Base-by-base conservation (phyloP, 1,140 invertebrate genomes). In the Sesamia nonagrioides region DNA sequence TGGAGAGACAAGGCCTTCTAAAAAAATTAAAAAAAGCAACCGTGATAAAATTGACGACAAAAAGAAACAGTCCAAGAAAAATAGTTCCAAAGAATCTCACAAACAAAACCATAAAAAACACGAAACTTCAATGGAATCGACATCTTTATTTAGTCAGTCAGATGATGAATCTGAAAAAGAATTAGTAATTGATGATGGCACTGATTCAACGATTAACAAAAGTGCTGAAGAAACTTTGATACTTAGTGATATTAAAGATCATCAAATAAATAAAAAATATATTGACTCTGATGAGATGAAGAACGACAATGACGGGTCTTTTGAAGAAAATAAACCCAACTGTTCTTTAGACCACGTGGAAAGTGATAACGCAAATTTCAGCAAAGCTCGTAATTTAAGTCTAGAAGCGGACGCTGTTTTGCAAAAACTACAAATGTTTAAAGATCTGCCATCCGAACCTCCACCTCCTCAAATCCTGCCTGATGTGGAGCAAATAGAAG, bases 321-420 rank as follows among this genome's bases (percentile, higher is more conserved):
- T 18, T 21, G 42, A 21, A 3, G 61, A 77, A 40, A 54, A 50
- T 68, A 66, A 77, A 40, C 42, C 40, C 27, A 77, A 56, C 21
- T 9, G 48, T 63, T 72, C 76, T 13, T 52, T 45, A 63, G 71
- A 68, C 11, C 74, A 40, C 17, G 13, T 66, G 11, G 71, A 79
- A 1, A 48, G 50, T 17, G 80, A 83, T 21, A 58, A 78, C 48
- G 80, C 77, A 15, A 88, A 91, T 80, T 81, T 91, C 4, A 86
- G 86, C 50, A 91, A 94, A 86, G 92, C 89, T 40, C 74, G 89
- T 77, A 89, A 93, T 84, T 83, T 94, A 72, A 94, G 91, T 79
- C 82, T 87, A 71, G 94, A 93, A 84, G 92, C 92, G 58, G 92
- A 93, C 52, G 89, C 91, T 82, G 88, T 92, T 9, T 83, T 92